Evolutionary conservation across 37 sponge, comb jelly and placozoan species (phyloP), one percentile per base, ranked within the genome.

Genomic region (Cliona cf. orientalis): DNA sequence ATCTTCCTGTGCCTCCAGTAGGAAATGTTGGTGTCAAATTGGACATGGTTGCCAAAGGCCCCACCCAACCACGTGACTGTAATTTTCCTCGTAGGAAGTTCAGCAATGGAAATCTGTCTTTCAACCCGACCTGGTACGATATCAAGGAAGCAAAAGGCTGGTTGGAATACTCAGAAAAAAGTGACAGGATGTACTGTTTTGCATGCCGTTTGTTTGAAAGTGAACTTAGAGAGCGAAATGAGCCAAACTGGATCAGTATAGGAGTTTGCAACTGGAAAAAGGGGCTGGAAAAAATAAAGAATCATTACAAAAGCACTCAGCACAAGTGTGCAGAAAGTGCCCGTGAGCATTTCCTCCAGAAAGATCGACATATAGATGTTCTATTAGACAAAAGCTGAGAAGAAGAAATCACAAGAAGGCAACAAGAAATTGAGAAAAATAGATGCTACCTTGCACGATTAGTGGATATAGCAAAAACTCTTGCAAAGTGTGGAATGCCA

Each of bases 401-500:
- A 49, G 53, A 49, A 14, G 14, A 9, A 49, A 49, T 49, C 53
- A 19, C 53, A 49, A 49, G 53, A 49, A 49, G 53, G 14, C 53
- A 49, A 49, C 14, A 49, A 14, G 53, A 49, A 14, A 49, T 49
- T 49, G 53, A 49, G 14, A 49, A 14, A 14, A 49, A 49, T 49
- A 49, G 53, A 49, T 14, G 14, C 9, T 49, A 49, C 53, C 53
- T 49, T 49, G 53, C 53, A 49, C 53, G 53, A 49, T 49, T 49
- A 14, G 53, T 49, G 14, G 53, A 49, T 14, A 14, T 49, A 49
- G 53, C 53, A 49, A 49, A 49, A 14, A 49, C 53, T 49, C 53
- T 49, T 19, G 53, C 53, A 49, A 49, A 49, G 53, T 49, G 53
- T 49, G 53, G 53, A 49, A 49, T 49, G 53, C 53, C 53, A 49